Conservation (phyloP, 2,888 invertebrate species). For the Phrixothrix hirtus region DNA sequence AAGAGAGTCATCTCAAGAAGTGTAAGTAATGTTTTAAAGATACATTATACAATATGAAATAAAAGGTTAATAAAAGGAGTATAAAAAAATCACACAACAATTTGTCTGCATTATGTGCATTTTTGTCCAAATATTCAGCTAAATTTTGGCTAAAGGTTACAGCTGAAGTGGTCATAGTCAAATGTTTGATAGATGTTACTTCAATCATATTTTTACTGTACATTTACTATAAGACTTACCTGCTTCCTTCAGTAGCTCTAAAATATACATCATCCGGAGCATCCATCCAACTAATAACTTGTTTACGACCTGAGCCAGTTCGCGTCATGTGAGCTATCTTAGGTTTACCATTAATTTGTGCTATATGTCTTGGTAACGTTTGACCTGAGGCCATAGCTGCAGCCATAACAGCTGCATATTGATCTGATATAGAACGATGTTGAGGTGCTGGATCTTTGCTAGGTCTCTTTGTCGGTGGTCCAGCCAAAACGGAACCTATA, state of each 20-base stretch:
- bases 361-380: constrained; percentile 70
- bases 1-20: too few relatives aligned
- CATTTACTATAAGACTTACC: constrained; percentile 68
- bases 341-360: constrained; percentile 81
- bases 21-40: too few relatives aligned
- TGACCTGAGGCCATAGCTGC: constrained; percentile 69
- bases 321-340: constrained; percentile 79
- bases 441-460: constrained; percentile 67
- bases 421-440: constrained; percentile 58
- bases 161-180: too few relatives aligned
- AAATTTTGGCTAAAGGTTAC: too few relatives aligned
- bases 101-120: too few relatives aligned
- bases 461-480: constrained; percentile 78
- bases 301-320: constrained; percentile 77
- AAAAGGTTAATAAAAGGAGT: too few relatives aligned
- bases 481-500: constrained; percentile 52
- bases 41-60: too few relatives aligned
- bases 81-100: too few relatives aligned
- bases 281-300: constrained; percentile 97
- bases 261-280: constrained; percentile 97
- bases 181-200: too few relatives aligned
- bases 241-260: constrained; percentile 86
- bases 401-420: constrained; percentile 71
- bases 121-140: too few relatives aligned
- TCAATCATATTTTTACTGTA: neutral